A percentile compares a stretch with the other conserved stretches of the same genome.
phyloP scores from a whole-genome alignment of 2,797 vertebrate species.

The Clamator glandarius region DNA sequence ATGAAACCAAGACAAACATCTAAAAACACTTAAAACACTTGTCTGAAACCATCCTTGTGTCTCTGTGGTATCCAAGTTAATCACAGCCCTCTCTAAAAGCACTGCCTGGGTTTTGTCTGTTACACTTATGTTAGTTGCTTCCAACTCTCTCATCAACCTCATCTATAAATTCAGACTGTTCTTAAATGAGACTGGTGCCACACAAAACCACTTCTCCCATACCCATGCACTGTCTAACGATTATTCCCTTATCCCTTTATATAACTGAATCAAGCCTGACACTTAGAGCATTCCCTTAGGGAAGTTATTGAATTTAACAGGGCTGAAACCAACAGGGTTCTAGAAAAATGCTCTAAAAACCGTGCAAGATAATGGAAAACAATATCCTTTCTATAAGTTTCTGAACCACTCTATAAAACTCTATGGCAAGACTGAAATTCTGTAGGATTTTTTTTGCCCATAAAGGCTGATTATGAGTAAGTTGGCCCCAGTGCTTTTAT shows the following conservation, averaged over 20 bases:
- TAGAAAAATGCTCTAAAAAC: constrained; percentile 28
- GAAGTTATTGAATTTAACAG: constrained; percentile 63
- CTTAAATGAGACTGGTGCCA: constrained; percentile 60
- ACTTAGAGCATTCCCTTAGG: constrained; percentile 64
- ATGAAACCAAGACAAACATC: constrained; percentile 42
- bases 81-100: constrained; percentile 27
- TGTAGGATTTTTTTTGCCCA: neutral
- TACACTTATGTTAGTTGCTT: neutral
- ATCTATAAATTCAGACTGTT: constrained; percentile 49
- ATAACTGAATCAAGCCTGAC: constrained; percentile 62
- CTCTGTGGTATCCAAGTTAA: neutral
- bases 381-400: neutral
- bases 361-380: constrained; percentile 8
- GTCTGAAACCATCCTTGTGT: neutral
- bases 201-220: constrained; percentile 52
- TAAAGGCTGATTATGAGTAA: constrained; percentile 1
- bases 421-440: neutral
- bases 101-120: constrained; percentile 20
- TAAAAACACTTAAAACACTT: constrained; percentile 44
- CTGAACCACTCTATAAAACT: constrained; percentile 1
- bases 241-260: constrained; percentile 62
- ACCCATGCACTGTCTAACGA: constrained; percentile 10
- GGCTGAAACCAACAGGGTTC: constrained; percentile 53
- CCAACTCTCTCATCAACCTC: constrained; percentile 49
- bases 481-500: rapidly evolving